Evolutionary conservation across 1,140 invertebrate genomes (phyloP).

Genomic region (Condylostylus longicornis): DNA sequence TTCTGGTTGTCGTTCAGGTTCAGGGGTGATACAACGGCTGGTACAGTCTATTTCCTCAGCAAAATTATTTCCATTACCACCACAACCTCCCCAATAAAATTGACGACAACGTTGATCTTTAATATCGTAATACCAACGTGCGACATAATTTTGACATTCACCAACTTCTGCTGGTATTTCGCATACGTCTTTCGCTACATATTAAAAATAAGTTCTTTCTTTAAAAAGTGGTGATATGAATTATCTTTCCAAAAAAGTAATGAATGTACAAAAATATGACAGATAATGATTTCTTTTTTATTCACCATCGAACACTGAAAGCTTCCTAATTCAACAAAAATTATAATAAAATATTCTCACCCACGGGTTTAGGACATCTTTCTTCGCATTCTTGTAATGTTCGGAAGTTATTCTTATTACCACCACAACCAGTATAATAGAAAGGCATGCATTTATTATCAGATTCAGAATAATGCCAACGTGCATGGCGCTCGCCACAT

Average conservation of each 20-base stretch:
- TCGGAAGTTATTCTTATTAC: slow-evolving; percentile 78
- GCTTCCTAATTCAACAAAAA: too few relatives aligned
- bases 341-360: slow-evolving; percentile 48
- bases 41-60: slow-evolving; percentile 47
- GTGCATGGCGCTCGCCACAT: slow-evolving; percentile 58
- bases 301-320: too few relatives aligned
- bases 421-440: slow-evolving; percentile 84
- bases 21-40: slow-evolving; percentile 46
- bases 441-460: slow-evolving; percentile 86
- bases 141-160: slow-evolving; percentile 60
- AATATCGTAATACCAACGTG: slow-evolving; percentile 74
- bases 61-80: slow-evolving; percentile 71
- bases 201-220: too few relatives aligned
- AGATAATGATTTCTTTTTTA: too few relatives aligned
- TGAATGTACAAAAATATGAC: too few relatives aligned
- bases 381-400: slow-evolving; percentile 59
- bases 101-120: slow-evolving; percentile 49
- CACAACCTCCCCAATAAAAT: slow-evolving; percentile 72
- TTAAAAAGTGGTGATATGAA: too few relatives aligned
- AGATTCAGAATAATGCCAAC: slow-evolving; percentile 73
- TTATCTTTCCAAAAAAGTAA: too few relatives aligned
- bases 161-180: slow-evolving; percentile 58
- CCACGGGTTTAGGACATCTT: slow-evolving; percentile 61
- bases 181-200: slow-evolving; percentile 45
- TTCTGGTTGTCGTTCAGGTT: slow-evolving; percentile 25